Conservation (phyloP, 2,888 invertebrate genomes). For the Chrysolina haemoptera region DNA sequence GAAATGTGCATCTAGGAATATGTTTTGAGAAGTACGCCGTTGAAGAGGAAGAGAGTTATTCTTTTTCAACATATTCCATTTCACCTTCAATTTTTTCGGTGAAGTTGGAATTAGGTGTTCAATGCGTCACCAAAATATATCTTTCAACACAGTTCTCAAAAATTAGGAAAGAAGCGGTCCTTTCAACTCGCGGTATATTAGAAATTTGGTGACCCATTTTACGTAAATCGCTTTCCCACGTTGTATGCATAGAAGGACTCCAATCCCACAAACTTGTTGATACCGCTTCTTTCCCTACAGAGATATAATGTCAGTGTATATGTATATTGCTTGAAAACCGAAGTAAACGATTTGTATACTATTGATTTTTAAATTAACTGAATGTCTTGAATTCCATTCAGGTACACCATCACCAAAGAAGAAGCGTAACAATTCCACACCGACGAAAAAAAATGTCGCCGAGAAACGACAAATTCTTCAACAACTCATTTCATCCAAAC, state of each 20-base stretch:
- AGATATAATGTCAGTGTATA: conserved; percentile 21
- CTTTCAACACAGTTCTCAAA: too few species aligned
- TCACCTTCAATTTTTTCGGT: too few species aligned
- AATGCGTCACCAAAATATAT: too few species aligned
- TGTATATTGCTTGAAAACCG: conserved; percentile 33
- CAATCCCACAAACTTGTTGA: background rate
- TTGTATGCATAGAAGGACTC: background rate
- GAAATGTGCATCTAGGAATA: too few species aligned
- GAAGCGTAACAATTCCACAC: conserved; percentile 85
- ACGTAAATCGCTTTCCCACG: too few species aligned
- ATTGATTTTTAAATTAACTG: background rate
- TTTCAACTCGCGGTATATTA: too few species aligned
- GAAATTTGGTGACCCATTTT: too few species aligned
- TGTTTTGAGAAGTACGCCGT: too few species aligned
- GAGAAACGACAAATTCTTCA: conserved; percentile 87
- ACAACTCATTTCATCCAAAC: conserved; percentile 81
- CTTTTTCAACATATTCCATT: too few species aligned
- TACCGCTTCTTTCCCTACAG: background rate
- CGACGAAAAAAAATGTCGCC: conserved; percentile 80
- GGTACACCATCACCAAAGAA: conserved; percentile 85
- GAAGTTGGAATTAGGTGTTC: too few species aligned
- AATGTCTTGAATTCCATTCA: conserved; percentile 61
- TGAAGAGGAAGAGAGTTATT: too few species aligned
- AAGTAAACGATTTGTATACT: background rate
- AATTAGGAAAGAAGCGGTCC: too few species aligned